A percentile compares a stretch with the other conserved stretches of the same genome.
These are phyloP conservation scores for Bellardia pandia DNA, from an alignment of 2,888 invertebrate genomes.

Conservation along the genomic window DNA sequence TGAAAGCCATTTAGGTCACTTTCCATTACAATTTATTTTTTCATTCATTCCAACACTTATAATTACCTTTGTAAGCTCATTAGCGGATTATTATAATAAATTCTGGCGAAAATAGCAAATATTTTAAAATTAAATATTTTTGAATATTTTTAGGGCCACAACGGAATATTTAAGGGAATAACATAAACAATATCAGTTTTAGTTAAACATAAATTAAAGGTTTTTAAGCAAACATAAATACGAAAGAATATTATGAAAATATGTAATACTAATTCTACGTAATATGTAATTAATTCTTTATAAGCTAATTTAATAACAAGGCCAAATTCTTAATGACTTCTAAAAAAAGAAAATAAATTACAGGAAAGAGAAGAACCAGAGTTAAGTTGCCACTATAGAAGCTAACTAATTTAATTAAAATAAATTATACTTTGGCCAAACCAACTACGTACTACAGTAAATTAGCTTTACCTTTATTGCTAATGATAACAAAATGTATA, in stretches of 20 bases:
- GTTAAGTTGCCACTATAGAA: not conserved
- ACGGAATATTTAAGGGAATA: not conserved
- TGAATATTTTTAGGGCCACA: not conserved
- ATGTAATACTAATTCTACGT: not conserved
- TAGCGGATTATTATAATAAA: slow-evolving; percentile 21
- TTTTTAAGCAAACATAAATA: not conserved
- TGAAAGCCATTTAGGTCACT: not conserved
- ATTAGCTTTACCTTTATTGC: not conserved
- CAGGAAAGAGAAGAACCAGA: not conserved
- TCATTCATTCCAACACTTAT: not conserved
- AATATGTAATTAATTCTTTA: too few relatives aligned
- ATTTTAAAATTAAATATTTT: not conserved
- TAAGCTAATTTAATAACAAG: not conserved
- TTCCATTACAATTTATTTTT: not conserved
- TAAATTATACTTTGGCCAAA: not conserved
- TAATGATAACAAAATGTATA: not conserved
- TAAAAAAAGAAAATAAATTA: not conserved
- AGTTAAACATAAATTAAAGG: not conserved
- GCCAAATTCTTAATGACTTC: not conserved
- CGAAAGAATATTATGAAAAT: not conserved
- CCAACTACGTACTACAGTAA: not conserved
- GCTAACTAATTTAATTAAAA: not conserved
- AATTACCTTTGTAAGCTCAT: slow-evolving; percentile 17
- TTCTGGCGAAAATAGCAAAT: not conserved
- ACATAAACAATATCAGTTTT: not conserved